phyloP scores from a whole-genome alignment of 2,797 vertebrate genomes.

The Chloroceryle inda region DNA sequence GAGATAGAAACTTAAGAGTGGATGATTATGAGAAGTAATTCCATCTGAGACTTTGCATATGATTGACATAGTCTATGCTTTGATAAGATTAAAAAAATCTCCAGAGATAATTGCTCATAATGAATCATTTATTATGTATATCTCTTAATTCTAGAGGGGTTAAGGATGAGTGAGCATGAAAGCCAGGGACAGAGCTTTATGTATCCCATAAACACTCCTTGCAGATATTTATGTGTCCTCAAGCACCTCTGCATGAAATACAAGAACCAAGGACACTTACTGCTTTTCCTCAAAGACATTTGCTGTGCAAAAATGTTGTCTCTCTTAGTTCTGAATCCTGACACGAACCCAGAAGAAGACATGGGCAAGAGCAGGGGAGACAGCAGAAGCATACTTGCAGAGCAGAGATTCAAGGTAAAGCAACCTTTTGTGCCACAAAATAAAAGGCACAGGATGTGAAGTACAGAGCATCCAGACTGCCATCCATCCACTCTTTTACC shows the following conservation, averaged over 20 bases:
- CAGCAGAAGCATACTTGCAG: not conserved
- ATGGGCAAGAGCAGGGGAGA: not conserved
- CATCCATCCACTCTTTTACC: not conserved
- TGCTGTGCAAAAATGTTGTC: not conserved
- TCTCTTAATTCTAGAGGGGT: constrained; percentile 66
- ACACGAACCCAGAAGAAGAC: not conserved
- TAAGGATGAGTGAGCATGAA: constrained; percentile 69
- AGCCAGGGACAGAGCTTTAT: constrained; percentile 55
- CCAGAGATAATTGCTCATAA: constrained; percentile 59
- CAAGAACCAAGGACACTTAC: constrained; percentile 12
- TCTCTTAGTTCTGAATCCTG: not conserved
- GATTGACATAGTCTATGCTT: constrained; percentile 70
- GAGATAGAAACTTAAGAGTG: constrained; percentile 45
- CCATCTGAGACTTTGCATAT: constrained; percentile 48
- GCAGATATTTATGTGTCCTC: constrained; percentile 56
- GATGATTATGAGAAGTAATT: constrained; percentile 51
- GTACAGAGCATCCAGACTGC: not conserved
- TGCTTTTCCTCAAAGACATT: not conserved
- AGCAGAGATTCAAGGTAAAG: not conserved
- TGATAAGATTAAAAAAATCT: constrained; percentile 66
- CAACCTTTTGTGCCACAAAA: not conserved
- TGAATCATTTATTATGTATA: constrained; percentile 76
- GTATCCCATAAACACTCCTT: constrained; percentile 54
- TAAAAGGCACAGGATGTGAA: not conserved
- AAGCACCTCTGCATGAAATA: constrained; percentile 29